phyloP scores from a whole-genome alignment of 2,888 invertebrate species.

The Hydraecia micacea region DNA sequence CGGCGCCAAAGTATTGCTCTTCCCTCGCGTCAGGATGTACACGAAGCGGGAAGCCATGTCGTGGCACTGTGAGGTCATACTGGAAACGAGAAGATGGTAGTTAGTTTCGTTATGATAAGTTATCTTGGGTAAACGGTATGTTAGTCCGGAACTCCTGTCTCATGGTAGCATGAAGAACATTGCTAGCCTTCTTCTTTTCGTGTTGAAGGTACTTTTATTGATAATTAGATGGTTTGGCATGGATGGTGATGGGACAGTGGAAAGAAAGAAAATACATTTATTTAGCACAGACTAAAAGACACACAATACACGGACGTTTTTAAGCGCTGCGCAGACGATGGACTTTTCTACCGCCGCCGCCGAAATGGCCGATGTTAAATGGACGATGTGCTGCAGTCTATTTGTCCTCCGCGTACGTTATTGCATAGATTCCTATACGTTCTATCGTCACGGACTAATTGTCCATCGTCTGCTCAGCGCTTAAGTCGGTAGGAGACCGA shows the following conservation, averaged over 20 bases:
- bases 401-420: neutral
- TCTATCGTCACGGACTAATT: neutral
- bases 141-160: neutral
- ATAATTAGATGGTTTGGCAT: too few relatives aligned
- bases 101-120: slow-evolving; percentile 4
- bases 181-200: neutral
- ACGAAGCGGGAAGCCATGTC: slow-evolving; percentile 97
- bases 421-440: neutral
- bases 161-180: neutral
- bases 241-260: neutral
- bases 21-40: slow-evolving; percentile 94
- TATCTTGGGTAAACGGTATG: neutral
- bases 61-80: slow-evolving; percentile 95
- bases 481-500: too few relatives aligned
- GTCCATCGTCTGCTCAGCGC: neutral
- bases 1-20: slow-evolving; percentile 92
- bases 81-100: slow-evolving; percentile 80
- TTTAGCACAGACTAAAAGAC: too few relatives aligned
- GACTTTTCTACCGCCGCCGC: neutral
- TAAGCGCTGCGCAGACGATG: neutral
- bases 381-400: too few relatives aligned
- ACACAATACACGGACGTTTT: too few relatives aligned
- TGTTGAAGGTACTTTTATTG: too few relatives aligned
- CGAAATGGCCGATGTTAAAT: too few relatives aligned
- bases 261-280: too few relatives aligned